phyloP scores from a whole-genome alignment of 2,113 vertebrate genomes.

The Leiothrix lutea region DNA sequence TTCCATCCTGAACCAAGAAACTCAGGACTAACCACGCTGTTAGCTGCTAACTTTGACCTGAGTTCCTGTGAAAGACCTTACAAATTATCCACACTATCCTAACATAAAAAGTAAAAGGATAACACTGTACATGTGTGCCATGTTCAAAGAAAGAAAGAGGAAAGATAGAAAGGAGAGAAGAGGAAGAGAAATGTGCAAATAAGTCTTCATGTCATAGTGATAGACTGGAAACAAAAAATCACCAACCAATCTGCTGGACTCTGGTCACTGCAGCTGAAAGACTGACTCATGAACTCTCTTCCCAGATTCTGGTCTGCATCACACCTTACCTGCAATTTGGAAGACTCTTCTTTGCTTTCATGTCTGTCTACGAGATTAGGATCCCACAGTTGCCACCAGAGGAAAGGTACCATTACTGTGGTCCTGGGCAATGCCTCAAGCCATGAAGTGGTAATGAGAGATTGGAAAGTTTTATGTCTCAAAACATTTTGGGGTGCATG shows the following conservation, averaged over 20 bases:
- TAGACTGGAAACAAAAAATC: background rate
- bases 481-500: background rate
- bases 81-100: background rate
- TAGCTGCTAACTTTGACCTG: background rate
- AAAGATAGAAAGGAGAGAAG: background rate
- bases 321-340: background rate
- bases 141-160: background rate
- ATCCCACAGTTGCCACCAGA: background rate
- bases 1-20: background rate
- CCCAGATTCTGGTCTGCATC: background rate
- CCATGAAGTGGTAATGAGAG: background rate
- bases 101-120: background rate
- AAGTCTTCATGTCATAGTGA: background rate
- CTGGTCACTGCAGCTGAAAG: background rate
- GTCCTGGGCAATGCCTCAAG: fast-evolving
- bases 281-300: background rate
- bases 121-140: background rate
- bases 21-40: background rate
- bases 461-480: background rate
- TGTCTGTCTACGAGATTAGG: background rate
- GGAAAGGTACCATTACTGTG: background rate
- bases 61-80: background rate
- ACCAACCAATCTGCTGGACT: too few species aligned
- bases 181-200: background rate
- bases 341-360: background rate